Percentiles rank a stretch among this genome's conserved stretches.
These are phyloP conservation scores for Meiosimyza decipiens DNA, from an alignment of 2,888 invertebrate genomes.

Conservation along the genomic window DNA sequence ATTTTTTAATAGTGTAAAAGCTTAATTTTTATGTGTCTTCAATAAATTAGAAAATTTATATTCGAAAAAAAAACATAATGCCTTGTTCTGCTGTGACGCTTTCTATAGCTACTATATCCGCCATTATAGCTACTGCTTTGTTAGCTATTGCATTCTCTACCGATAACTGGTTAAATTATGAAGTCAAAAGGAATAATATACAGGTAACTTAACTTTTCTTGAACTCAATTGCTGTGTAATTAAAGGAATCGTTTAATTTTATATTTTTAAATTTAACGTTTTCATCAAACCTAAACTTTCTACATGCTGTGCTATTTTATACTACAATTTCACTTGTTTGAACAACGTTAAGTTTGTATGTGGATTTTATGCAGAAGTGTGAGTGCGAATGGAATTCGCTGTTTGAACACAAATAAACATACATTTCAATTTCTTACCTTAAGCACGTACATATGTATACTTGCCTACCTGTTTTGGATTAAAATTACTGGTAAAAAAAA, in stretches of 20 bases:
- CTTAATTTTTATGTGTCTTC: too few relatives aligned
- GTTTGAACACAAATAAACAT: slow-evolving; percentile 41
- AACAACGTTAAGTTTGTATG: slow-evolving; percentile 28
- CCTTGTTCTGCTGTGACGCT: slow-evolving; percentile 95
- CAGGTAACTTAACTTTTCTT: slow-evolving; percentile 70
- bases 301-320: slow-evolving; percentile 38
- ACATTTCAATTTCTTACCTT: slow-evolving; percentile 11
- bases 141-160: slow-evolving; percentile 95
- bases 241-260: too few relatives aligned
- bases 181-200: slow-evolving; percentile 88
- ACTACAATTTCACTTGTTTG: slow-evolving; percentile 41
- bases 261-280: too few relatives aligned
- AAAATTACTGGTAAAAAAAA: neutral
- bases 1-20: too few relatives aligned
- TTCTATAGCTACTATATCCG: slow-evolving; percentile 94
- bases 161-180: slow-evolving; percentile 96
- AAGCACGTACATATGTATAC: neutral
- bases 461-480: neutral
- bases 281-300: slow-evolving; percentile 43
- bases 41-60: too few relatives aligned
- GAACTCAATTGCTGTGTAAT: too few relatives aligned
- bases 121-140: slow-evolving; percentile 92
- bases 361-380: slow-evolving; percentile 41
- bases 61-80: slow-evolving; percentile 69
- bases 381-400: slow-evolving; percentile 47